phyloP scores from a whole-genome alignment of 2,888 invertebrate species.

The Apodemia zela region DNA sequence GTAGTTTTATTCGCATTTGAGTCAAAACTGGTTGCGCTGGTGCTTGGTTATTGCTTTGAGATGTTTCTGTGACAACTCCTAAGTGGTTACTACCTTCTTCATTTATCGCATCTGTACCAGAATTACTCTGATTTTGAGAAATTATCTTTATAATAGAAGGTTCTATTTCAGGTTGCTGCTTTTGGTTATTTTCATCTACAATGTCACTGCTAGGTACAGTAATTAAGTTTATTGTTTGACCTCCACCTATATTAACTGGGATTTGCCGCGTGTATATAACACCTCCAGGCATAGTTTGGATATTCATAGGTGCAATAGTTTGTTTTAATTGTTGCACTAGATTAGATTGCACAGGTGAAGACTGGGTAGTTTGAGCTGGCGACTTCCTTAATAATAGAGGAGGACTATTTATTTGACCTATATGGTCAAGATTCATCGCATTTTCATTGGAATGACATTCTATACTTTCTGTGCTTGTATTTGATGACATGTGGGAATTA shows the following conservation, averaged over 20 bases:
- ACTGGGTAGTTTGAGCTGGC: conserved; percentile 49
- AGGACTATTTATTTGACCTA: conserved; percentile 58
- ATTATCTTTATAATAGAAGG: conserved; percentile 72
- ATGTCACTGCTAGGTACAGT: conserved; percentile 73
- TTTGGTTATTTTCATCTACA: conserved; percentile 60
- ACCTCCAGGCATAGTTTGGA: conserved; percentile 83
- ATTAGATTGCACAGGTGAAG: conserved; percentile 45
- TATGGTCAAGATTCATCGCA: conserved; percentile 58
- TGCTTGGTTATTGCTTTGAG: conserved; percentile 47
- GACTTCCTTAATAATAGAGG: conserved; percentile 62
- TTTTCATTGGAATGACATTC: conserved; percentile 55
- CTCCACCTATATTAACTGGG: conserved; percentile 80
- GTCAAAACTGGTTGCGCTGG: conserved; percentile 71
- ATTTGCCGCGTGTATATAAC: conserved; percentile 88
- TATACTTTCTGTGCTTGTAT: conserved; percentile 42
- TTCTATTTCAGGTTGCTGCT: conserved; percentile 62
- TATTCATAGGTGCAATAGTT: conserved; percentile 76
- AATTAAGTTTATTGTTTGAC: conserved; percentile 81
- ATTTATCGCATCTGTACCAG: conserved; percentile 44
- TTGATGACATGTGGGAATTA: conserved; percentile 44
- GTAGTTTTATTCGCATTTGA: conserved; percentile 76
- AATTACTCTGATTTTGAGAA: conserved; percentile 52
- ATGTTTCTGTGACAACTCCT: conserved; percentile 46
- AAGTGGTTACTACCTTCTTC: conserved; percentile 55
- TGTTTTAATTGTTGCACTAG: conserved; percentile 74